phyloP scores from a whole-genome alignment of 92 coral and sea anemone genomes.

The Umimayanthus kanabou region DNA sequence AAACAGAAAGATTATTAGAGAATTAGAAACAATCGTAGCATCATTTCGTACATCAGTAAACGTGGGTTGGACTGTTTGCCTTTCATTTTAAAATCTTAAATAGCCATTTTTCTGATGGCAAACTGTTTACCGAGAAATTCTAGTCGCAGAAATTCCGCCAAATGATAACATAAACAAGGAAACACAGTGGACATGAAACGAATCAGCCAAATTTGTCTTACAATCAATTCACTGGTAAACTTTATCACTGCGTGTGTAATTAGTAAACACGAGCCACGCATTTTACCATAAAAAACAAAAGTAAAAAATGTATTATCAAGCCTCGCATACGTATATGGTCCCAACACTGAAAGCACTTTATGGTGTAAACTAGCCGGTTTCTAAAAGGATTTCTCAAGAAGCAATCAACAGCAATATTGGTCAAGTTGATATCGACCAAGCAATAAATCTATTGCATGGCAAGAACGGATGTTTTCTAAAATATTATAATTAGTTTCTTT shows the following conservation, averaged over 20 bases:
- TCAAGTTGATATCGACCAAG: neutral
- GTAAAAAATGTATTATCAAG: neutral
- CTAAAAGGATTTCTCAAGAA: neutral
- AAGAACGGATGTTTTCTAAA: conserved; percentile 9
- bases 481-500: conserved; percentile 30
- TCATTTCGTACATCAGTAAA: neutral
- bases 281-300: neutral
- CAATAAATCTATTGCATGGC: neutral
- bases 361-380: neutral
- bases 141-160: neutral
- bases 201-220: neutral
- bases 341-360: neutral
- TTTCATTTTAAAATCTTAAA: neutral
- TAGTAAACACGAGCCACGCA: neutral
- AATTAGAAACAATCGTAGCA: neutral
- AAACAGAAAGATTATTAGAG: neutral
- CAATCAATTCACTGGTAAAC: neutral
- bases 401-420: conserved; percentile 6
- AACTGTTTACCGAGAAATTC: neutral
- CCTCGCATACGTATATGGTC: neutral
- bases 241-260: neutral
- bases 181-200: neutral
- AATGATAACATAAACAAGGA: conserved; percentile 7
- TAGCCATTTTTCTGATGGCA: neutral
- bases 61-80: neutral